Percentiles rank a stretch among this genome's conserved stretches.
phyloP scores from a whole-genome alignment of 1,140 invertebrate species.

The Mya arenaria region DNA sequence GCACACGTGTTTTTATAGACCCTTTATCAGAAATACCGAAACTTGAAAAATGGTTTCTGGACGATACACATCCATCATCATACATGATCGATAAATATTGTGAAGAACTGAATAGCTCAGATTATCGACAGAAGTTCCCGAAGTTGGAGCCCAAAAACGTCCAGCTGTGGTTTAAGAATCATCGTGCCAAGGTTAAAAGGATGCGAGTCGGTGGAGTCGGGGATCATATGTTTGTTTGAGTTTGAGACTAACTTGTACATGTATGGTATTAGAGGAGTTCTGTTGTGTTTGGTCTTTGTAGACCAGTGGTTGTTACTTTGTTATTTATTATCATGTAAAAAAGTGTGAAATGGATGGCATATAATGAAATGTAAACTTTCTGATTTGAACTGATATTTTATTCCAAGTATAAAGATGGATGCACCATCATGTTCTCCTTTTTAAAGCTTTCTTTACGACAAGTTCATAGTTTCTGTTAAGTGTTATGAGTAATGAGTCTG shows the following conservation, averaged over 20 bases:
- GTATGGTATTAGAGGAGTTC: no score
- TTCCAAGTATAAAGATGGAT: no score
- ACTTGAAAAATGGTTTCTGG: constrained; percentile 97
- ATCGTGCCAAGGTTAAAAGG: constrained; percentile 96
- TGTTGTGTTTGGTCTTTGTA: background rate
- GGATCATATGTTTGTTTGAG: constrained; percentile 48
- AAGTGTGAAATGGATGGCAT: no score
- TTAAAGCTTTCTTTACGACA: no score
- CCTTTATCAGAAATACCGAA: constrained; percentile 98
- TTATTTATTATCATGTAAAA: background rate
- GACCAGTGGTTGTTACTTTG: background rate
- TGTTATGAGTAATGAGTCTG: no score
- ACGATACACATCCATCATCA: constrained; percentile 98
- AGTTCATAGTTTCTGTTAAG: no score
- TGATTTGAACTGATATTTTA: no score
- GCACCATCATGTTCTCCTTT: no score
- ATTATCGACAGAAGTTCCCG: constrained; percentile 96
- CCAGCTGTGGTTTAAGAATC: constrained; percentile 96
- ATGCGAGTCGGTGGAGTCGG: constrained; percentile 79
- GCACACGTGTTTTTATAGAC: constrained; percentile 99
- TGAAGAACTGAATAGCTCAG: constrained; percentile 95
- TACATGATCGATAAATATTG: constrained; percentile 98
- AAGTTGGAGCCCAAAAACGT: constrained; percentile 98
- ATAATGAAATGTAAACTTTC: no score
- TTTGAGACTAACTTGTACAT: constrained; percentile 57